phyloP scores from a whole-genome alignment of 2,888 invertebrate species.

The Patella pellucida region DNA sequence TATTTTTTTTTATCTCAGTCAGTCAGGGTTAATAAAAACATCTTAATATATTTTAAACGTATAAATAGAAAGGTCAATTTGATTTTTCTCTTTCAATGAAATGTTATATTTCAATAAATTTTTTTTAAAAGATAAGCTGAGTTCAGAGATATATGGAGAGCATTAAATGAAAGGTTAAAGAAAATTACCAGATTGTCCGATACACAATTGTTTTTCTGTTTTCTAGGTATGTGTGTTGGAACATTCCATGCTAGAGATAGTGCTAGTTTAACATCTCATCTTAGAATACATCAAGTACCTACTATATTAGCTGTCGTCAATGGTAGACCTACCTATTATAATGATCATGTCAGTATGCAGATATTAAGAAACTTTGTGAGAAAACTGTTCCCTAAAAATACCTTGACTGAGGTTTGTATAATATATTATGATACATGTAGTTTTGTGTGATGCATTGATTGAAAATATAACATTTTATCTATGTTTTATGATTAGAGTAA shows the following conservation, averaged over 20 bases:
- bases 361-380: slow-evolving; percentile 85
- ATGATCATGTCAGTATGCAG: slow-evolving; percentile 80
- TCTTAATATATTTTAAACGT: neutral
- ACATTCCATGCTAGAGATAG: slow-evolving; percentile 87
- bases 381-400: slow-evolving; percentile 82
- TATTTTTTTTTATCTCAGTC: no score
- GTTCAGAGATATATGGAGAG: no score
- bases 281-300: slow-evolving; percentile 87
- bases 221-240: slow-evolving; percentile 73
- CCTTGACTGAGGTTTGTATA: slow-evolving; percentile 39
- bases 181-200: no score
- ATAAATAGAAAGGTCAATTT: neutral
- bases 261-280: slow-evolving; percentile 80
- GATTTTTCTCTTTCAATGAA: neutral
- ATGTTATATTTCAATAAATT: neutral
- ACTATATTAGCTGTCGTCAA: slow-evolving; percentile 85
- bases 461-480: no score
- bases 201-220: no score
- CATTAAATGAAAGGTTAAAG: no score
- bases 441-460: neutral
- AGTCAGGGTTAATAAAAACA: no score
- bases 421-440: neutral
- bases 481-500: no score
- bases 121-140: neutral
- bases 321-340: slow-evolving; percentile 87